A percentile compares a stretch with the other conserved stretches of the same genome.
Conservation (phyloP, 2,888 invertebrate species). For the Caenorhabditis sp. region DNA sequence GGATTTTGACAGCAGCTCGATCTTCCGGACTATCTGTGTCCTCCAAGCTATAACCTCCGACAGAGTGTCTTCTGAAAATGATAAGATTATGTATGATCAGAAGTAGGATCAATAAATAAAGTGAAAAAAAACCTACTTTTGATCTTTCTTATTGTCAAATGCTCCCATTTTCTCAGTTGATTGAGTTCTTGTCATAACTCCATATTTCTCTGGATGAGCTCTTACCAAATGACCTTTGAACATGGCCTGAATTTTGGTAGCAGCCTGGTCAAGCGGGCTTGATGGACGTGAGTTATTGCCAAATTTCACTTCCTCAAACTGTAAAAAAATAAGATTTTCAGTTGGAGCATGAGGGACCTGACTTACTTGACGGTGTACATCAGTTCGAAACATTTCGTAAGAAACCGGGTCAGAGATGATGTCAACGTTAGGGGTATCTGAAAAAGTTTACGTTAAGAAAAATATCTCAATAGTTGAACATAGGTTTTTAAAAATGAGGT, state of each 20-base stretch:
- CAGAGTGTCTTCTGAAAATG: slow-evolving; percentile 63
- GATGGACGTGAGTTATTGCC: slow-evolving; percentile 15
- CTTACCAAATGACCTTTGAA: slow-evolving; percentile 84
- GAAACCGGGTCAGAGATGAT: slow-evolving; percentile 60
- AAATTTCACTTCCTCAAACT: slow-evolving; percentile 13
- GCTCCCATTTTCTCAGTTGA: slow-evolving; percentile 62
- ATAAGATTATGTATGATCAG: slow-evolving; percentile 1
- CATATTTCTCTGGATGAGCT: slow-evolving; percentile 79
- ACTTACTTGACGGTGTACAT: slow-evolving; percentile 71
- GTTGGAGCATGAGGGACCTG: neutral
- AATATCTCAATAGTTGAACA: too few relatives aligned
- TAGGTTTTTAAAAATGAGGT: too few relatives aligned
- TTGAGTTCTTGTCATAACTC: slow-evolving; percentile 74
- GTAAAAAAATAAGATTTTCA: slow-evolving; percentile 2
- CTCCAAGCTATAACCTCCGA: slow-evolving; percentile 65
- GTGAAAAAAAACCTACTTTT: slow-evolving; percentile 53
- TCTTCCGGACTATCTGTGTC: slow-evolving; percentile 66
- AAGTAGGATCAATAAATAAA: neutral
- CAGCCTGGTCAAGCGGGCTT: slow-evolving; percentile 73
- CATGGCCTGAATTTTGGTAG: slow-evolving; percentile 89
- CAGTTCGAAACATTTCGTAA: slow-evolving; percentile 66
- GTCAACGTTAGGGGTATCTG: slow-evolving; percentile 60
- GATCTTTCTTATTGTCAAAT: slow-evolving; percentile 65
- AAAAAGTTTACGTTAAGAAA: slow-evolving; percentile 26
- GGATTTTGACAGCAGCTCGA: slow-evolving; percentile 68